Conservation (phyloP, 2,888 invertebrate genomes). For the Macrophya annulata region DNA sequence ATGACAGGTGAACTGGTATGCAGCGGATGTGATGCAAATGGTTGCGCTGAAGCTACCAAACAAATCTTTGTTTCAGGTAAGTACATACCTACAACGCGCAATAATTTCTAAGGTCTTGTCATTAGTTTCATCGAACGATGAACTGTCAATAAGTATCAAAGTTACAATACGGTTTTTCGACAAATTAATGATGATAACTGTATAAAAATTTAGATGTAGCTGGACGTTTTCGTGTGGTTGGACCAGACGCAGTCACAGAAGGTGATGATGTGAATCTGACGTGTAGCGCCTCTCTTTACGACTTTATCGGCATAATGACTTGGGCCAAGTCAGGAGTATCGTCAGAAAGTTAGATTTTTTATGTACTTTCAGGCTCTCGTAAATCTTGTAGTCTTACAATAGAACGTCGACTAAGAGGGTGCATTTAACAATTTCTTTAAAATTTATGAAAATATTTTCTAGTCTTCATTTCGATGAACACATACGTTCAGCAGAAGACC, state of each 20-base stretch:
- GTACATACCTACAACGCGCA: neutral
- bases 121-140: neutral
- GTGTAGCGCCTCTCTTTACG: neutral
- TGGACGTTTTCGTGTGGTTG: neutral
- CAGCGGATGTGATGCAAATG: constrained; percentile 73
- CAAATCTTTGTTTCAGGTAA: constrained; percentile 76
- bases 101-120: neutral
- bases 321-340: neutral
- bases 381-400: no score
- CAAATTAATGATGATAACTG: neutral
- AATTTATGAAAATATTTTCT: neutral
- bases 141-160: neutral
- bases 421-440: neutral
- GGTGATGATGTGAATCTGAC: constrained; percentile 12
- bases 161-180: neutral
- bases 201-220: neutral
- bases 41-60: constrained; percentile 67
- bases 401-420: neutral
- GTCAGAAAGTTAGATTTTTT: neutral
- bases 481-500: no score
- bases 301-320: neutral
- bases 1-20: constrained; percentile 76
- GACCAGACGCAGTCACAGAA: neutral
- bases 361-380: neutral
- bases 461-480: no score